Percentiles rank a stretch among this genome's conserved stretches.
Conservation (phyloP, 92 coral and sea anemone genomes). For the Siderastrea siderea region DNA sequence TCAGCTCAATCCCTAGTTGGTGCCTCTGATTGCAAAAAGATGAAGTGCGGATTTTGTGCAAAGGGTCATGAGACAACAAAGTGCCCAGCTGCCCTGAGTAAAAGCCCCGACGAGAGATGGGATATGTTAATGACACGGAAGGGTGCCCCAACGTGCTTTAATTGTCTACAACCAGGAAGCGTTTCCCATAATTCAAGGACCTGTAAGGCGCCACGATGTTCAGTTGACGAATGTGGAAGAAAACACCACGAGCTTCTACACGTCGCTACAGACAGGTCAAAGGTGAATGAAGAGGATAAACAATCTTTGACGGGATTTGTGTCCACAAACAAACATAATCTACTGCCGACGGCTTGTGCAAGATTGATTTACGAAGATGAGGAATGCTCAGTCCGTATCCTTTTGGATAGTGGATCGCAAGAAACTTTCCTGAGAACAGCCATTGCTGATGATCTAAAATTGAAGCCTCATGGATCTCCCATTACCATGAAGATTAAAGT, state of each 20-base stretch:
- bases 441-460: conserved; percentile 2
- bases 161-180: background rate
- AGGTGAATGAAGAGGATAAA: background rate
- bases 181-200: background rate
- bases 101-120: conserved; percentile 1
- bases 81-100: background rate
- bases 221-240: background rate
- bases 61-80: background rate
- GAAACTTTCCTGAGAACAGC: conserved; percentile 18
- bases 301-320: background rate
- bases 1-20: background rate
- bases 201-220: background rate
- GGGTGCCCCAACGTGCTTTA: conserved; percentile 1
- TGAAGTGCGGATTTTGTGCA: background rate
- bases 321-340: background rate
- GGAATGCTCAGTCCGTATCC: conserved; percentile 12
- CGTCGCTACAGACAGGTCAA: background rate
- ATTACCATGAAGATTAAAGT: conserved; percentile 30
- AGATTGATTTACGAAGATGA: conserved; percentile 3
- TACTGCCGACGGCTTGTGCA: conserved; percentile 29
- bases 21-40: background rate
- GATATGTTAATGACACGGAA: background rate
- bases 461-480: background rate
- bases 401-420: conserved; percentile 37
- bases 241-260: background rate